Conservation (phyloP, 2,888 invertebrate genomes). For the Punctoribates punctum region DNA sequence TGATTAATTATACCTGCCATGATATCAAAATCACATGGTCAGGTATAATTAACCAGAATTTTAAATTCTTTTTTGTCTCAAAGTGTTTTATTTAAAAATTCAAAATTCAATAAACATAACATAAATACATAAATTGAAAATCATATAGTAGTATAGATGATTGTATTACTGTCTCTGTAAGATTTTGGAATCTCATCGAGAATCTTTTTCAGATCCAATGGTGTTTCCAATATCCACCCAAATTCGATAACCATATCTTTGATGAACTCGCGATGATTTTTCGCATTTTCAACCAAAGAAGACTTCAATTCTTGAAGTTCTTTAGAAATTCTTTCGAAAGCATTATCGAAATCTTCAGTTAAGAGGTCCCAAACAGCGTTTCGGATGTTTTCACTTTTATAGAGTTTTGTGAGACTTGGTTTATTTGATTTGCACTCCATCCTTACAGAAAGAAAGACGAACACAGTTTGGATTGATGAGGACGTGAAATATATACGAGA, state of each 20-base stretch:
- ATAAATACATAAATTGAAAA: too few species aligned
- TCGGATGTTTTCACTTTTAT: background rate
- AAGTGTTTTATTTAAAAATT: too few species aligned
- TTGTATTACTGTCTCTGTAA: too few species aligned
- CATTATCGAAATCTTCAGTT: background rate
- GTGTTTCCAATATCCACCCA: background rate
- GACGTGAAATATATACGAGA: too few species aligned
- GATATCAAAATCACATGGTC: too few species aligned
- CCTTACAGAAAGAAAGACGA: background rate
- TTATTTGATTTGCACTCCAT: background rate
- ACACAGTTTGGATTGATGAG: background rate
- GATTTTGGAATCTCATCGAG: background rate
- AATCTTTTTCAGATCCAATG: background rate
- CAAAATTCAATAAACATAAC: too few species aligned
- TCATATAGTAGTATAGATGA: too few species aligned
- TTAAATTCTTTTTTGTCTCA: too few species aligned
- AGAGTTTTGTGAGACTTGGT: background rate
- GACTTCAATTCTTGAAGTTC: background rate
- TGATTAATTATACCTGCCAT: too few species aligned
- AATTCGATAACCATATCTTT: background rate
- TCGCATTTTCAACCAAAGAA: background rate
- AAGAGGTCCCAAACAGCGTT: background rate
- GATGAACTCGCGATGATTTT: background rate
- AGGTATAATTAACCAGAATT: too few species aligned
- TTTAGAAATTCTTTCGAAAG: background rate